Evolutionary conservation across 2,888 invertebrate species (phyloP).

Genomic region (Aporophyla lueneburgensis): DNA sequence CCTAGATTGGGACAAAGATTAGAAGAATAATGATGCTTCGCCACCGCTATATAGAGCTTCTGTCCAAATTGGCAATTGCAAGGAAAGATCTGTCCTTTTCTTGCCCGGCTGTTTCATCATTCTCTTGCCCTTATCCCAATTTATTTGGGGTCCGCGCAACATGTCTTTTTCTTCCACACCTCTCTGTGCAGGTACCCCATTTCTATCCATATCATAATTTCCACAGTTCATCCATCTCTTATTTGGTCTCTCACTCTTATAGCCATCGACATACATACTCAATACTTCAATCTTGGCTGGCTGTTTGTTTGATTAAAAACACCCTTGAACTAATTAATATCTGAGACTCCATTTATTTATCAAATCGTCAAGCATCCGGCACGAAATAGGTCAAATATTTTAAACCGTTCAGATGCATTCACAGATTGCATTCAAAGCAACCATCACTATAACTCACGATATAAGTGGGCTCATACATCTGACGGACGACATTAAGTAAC

Average conservation of each 20-base stretch:
- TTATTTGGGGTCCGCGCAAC: too few relatives aligned
- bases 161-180: too few relatives aligned
- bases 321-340: slow-evolving; percentile 24
- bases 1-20: background rate
- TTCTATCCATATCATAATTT: too few relatives aligned
- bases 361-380: slow-evolving; percentile 1
- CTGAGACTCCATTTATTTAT: slow-evolving; percentile 1
- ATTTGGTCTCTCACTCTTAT: too few relatives aligned
- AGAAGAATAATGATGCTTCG: background rate
- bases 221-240: too few relatives aligned
- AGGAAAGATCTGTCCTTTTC: background rate
- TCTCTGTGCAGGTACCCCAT: too few relatives aligned
- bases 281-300: background rate
- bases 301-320: background rate
- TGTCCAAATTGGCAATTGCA: background rate
- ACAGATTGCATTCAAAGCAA: slow-evolving; percentile 17
- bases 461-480: slow-evolving; percentile 19
- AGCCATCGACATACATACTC: too few relatives aligned
- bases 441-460: slow-evolving; percentile 12
- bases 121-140: too few relatives aligned
- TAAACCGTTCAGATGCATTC: slow-evolving; percentile 22
- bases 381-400: slow-evolving; percentile 33
- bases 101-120: background rate
- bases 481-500: slow-evolving; percentile 1
- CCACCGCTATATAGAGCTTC: background rate